These are phyloP conservation scores for Meloidogyne exigua DNA, from an alignment of 1,140 invertebrate species.

Conservation along the genomic window DNA sequence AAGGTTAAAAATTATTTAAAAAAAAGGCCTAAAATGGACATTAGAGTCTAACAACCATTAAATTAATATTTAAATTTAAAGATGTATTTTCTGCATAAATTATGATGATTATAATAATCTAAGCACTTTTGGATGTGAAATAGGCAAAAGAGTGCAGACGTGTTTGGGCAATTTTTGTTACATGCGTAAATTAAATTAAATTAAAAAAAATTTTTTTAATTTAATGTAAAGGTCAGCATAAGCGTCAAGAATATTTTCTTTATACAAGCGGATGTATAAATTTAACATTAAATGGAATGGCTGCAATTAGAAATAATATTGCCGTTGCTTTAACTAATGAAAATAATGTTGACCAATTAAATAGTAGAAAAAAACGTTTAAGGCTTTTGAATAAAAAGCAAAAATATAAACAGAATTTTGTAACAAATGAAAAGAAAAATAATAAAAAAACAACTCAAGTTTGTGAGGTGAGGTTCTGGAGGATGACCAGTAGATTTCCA, in stretches of 20 bases:
- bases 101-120: constrained; percentile 53
- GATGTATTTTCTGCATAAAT: constrained; percentile 56
- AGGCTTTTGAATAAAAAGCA: not conserved
- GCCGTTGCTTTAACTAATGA: not conserved
- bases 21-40: too few species aligned
- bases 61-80: constrained; percentile 10
- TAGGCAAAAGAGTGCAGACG: constrained; percentile 28
- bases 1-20: not conserved
- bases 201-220: not conserved
- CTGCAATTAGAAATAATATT: constrained; percentile 25
- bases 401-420: not conserved
- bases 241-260: constrained; percentile 48
- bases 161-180: constrained; percentile 53
- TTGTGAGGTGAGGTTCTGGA: constrained; percentile 34
- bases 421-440: constrained; percentile 3
- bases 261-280: constrained; percentile 55
- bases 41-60: too few species aligned
- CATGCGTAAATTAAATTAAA: constrained; percentile 40
- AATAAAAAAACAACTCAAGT: constrained; percentile 40
- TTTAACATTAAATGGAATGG: constrained; percentile 42
- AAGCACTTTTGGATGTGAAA: constrained; percentile 47
- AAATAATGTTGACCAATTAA: not conserved
- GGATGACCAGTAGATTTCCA: not conserved
- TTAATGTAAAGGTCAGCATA: constrained; percentile 47
- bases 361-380: constrained; percentile 10